These are phyloP conservation scores for Rhagologus leucostigma DNA, from an alignment of 2,113 vertebrate species.

Conservation along the genomic window DNA sequence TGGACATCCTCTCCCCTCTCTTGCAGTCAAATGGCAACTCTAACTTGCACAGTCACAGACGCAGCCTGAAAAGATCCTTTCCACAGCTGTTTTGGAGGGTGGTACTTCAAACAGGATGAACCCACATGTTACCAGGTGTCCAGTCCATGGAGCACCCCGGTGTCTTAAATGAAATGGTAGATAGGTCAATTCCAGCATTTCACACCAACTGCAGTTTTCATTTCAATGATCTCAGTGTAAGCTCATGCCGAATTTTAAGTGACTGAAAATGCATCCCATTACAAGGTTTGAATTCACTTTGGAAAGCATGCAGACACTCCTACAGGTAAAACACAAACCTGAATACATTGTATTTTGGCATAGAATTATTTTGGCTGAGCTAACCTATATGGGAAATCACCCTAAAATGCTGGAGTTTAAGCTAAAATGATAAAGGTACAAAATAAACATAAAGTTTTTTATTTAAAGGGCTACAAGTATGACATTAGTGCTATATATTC, in stretches of 20 bases:
- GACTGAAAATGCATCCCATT: background rate
- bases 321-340: background rate
- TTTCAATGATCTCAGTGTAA: background rate
- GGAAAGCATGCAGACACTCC: background rate
- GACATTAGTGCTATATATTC: background rate
- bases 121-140: background rate
- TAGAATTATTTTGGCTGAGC: background rate
- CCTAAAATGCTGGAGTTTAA: background rate
- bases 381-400: background rate
- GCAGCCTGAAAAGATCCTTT: background rate
- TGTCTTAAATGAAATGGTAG: background rate
- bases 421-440: background rate
- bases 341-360: background rate
- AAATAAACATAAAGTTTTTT: background rate
- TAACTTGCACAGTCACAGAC: background rate
- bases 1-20: background rate
- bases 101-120: background rate
- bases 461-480: background rate
- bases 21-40: background rate
- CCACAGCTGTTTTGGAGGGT: background rate
- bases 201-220: background rate
- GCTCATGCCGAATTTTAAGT: background rate
- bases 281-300: background rate
- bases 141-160: background rate
- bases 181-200: background rate